A percentile compares a stretch with the other conserved stretches of the same genome.
Evolutionary conservation across 2,888 invertebrate genomes (phyloP).

Genomic region (Rhagium mordax): DNA sequence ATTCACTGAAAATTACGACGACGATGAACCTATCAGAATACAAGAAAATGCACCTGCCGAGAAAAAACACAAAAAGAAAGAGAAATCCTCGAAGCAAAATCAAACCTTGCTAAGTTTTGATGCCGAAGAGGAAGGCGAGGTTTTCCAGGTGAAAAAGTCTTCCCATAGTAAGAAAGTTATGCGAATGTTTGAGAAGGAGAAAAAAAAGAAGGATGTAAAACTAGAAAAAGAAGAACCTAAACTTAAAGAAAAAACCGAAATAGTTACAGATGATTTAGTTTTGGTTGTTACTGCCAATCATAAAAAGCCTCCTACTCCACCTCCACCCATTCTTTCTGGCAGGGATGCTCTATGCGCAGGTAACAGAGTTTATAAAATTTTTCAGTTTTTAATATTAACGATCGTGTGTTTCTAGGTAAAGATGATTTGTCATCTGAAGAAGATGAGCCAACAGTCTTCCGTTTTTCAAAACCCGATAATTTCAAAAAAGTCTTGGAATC

Average conservation of each 20-base stretch:
- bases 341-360: slow-evolving; percentile 88
- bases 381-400: not conserved
- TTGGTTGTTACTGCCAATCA: slow-evolving; percentile 70
- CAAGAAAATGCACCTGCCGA: slow-evolving; percentile 62
- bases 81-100: slow-evolving; percentile 69
- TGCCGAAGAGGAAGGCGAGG: slow-evolving; percentile 85
- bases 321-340: slow-evolving; percentile 79
- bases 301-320: slow-evolving; percentile 63
- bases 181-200: slow-evolving; percentile 87
- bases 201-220: slow-evolving; percentile 74
- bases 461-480: slow-evolving; percentile 78
- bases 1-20: slow-evolving; percentile 79
- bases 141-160: slow-evolving; percentile 96
- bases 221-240: slow-evolving; percentile 63
- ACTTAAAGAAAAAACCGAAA: slow-evolving; percentile 77
- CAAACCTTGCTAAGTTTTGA: slow-evolving; percentile 87
- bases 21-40: slow-evolving; percentile 70
- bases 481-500: slow-evolving; percentile 87
- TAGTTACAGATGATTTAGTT: slow-evolving; percentile 80
- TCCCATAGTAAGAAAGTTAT: slow-evolving; percentile 93
- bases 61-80: slow-evolving; percentile 66
- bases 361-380: slow-evolving; percentile 14
- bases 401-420: slow-evolving; percentile 66
- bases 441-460: slow-evolving; percentile 71
- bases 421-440: slow-evolving; percentile 80